These are phyloP conservation scores for Pseudomugil gertrudae DNA, from an alignment of 2,797 vertebrate genomes.

Conservation along the genomic window DNA sequence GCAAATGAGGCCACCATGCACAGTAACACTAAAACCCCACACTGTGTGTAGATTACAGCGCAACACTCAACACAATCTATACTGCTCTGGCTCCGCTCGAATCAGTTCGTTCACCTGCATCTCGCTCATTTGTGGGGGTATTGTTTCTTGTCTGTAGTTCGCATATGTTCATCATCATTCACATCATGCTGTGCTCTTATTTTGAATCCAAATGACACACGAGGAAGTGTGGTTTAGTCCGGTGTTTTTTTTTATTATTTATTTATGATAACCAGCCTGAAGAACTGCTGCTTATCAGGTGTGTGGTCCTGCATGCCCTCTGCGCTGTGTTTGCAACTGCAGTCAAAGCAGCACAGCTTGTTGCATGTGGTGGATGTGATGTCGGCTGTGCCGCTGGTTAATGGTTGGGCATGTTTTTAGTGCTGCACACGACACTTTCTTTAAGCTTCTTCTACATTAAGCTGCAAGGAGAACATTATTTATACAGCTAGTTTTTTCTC, in stretches of 20 bases:
- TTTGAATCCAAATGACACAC: conserved; percentile 53
- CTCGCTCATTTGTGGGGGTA: conserved; percentile 19
- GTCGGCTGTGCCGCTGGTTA: conserved; percentile 43
- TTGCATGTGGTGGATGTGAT: conserved; percentile 19
- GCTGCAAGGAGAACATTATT: neutral
- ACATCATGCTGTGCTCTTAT: conserved; percentile 62
- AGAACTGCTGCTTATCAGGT: conserved; percentile 70
- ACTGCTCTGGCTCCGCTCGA: conserved; percentile 12
- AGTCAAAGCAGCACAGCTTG: conserved; percentile 29
- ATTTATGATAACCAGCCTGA: conserved; percentile 69
- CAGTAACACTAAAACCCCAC: conserved; percentile 12
- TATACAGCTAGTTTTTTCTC: conserved; percentile 9
- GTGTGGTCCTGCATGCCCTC: conserved; percentile 41
- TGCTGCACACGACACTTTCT: conserved; percentile 10
- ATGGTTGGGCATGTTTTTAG: conserved; percentile 17
- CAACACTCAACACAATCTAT: conserved; percentile 39
- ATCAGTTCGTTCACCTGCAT: conserved; percentile 39
- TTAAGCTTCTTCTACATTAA: conserved; percentile 6
- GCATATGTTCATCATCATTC: conserved; percentile 54
- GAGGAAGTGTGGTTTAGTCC: conserved; percentile 61
- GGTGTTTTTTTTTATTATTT: conserved; percentile 35
- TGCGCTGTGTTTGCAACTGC: conserved; percentile 23
- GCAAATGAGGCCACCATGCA: conserved; percentile 13
- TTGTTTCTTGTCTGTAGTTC: conserved; percentile 33
- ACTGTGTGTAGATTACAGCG: conserved; percentile 10